Evolutionary conservation across 2,888 invertebrate species (phyloP), one percentile per base, ranked within the genome.

Genomic region (Sialis fuliginosa): DNA sequence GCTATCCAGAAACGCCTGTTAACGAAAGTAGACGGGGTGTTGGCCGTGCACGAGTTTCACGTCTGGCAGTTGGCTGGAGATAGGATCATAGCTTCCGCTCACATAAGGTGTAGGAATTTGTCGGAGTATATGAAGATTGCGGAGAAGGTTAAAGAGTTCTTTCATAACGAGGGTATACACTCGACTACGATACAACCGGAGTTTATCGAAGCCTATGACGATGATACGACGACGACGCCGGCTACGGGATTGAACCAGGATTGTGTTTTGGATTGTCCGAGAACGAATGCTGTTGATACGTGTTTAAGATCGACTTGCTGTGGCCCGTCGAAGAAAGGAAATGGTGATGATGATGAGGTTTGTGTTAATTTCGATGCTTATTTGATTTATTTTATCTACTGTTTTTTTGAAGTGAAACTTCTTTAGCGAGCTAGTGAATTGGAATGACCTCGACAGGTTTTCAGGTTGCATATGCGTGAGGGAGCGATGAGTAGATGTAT

Each of bases 101-200:
- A 97, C 62, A 92, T 97, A 60, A 81, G 88, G 83, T 95, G 93
- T 70, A 80, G 88, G 56, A 95, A 93, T 67, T 68, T 95, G 48
- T 84, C 87, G 0, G 95, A 96, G 61, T 97, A 97, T 63, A 95
- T 96, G 91, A 85, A 87, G 62, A 88, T 97, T 53, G 95, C 96
- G 0, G 90, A 90, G 61, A 86, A 90, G 62, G 89, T 96, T 6
- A 97, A 96, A 65, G 87, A 90, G 61, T 90, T 96, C 70, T 96
- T 97, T 67, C 97, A 97, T 66, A 89, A 95, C 61, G 93, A 95
- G 65, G 96, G 96, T 44, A 96, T 97, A 55, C 97, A 97, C 66
- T 96, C 96, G 39, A 96, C 96, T 22, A 97, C 97, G 33, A 96
- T 97, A 61, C 96, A 97, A 62, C 96, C 96, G 0, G 97, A 97